Base-by-base conservation (phyloP, 2,888 invertebrate genomes). In the Plebejus anna region DNA sequence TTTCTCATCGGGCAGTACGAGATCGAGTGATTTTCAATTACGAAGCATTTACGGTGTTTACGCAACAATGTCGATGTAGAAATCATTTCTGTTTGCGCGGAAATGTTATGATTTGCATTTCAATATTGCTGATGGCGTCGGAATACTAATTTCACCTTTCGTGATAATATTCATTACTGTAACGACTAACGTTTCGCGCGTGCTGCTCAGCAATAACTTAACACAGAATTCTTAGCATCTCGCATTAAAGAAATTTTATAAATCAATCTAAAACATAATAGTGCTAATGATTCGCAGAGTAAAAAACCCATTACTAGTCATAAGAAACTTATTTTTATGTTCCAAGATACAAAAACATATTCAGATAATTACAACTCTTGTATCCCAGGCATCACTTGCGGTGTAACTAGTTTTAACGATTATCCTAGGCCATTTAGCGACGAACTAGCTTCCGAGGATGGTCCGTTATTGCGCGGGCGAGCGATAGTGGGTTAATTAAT, bases 401-500 rank as follows among this genome's bases (percentile, higher is more conserved):
- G 47, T 75, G 78, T 75, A 78, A 80, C 78, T 77, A 59, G 79
- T 80, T 80, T 77, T 72, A 79, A 77, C 72, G 77, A 76, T 78
- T 76, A 79, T 79, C 79, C 80, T 78, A 75, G 78, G 81, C 78
- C 80, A 82, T 81, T 81, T 81, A 79, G 81, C 79, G 66, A 77
- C 78, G 77, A 75, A 76, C 78, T 80, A 80, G 83, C 83, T 82
- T 82, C 82, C 82, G 84, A 82, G 79, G 81, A 82, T 79, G 81
- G 79, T 83, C 89, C 86, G 88, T 87, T 90, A 89, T 85, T 83
- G 86, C 81, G 82, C 81, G 51, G 61, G 28, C 61, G 59, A 59
- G 59, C 83, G 85, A 86, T 87, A 86, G 87, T 88, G 82, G 86
- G 85, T 88, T 90, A 90, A 90, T 90, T 88, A 90, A 89, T 90